phyloP scores from a whole-genome alignment of 2,888 invertebrate genomes.

The Caenorhabditis plicata region DNA sequence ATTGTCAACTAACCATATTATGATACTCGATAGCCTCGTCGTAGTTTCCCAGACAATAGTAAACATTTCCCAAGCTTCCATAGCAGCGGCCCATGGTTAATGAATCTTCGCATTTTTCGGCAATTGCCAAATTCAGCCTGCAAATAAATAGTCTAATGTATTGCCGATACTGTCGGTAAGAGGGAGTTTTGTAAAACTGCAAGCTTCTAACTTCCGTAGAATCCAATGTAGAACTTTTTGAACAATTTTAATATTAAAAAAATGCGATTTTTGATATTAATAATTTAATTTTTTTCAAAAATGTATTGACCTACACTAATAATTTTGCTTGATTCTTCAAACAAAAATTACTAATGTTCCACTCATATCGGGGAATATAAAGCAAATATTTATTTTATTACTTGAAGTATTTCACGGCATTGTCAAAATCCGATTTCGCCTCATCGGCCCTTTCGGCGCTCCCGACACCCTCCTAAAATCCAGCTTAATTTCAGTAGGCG shows the following conservation, averaged over 20 bases:
- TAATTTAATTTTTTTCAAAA: too few species aligned
- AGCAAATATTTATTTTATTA: not conserved
- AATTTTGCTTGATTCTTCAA: too few species aligned
- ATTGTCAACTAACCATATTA: conserved; percentile 25
- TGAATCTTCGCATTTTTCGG: conserved; percentile 22
- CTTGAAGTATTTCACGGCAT: conserved; percentile 28
- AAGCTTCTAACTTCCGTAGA: too few species aligned
- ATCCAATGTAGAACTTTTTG: too few species aligned
- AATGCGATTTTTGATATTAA: too few species aligned
- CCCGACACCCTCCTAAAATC: conserved; percentile 8
- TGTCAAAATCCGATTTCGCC: conserved; percentile 22
- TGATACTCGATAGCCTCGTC: conserved; percentile 30
- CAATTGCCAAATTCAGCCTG: conserved; percentile 23
- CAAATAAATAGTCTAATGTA: not conserved
- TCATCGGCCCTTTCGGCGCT: conserved; percentile 10
- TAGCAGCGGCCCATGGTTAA: conserved; percentile 32
- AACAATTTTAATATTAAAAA: too few species aligned
- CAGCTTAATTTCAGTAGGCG: not conserved
- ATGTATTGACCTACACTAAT: too few species aligned
- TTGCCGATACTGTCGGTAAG: too few species aligned
- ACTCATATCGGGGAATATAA: not conserved
- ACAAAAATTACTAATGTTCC: too few species aligned
- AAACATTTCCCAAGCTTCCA: conserved; percentile 32
- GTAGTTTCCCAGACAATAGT: conserved; percentile 32
- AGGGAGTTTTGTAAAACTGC: too few species aligned